Evolutionary conservation across 2,797 vertebrate genomes (phyloP), one percentile per base, ranked within the genome.

Genomic region (Thalassophryne amazonica): DNA sequence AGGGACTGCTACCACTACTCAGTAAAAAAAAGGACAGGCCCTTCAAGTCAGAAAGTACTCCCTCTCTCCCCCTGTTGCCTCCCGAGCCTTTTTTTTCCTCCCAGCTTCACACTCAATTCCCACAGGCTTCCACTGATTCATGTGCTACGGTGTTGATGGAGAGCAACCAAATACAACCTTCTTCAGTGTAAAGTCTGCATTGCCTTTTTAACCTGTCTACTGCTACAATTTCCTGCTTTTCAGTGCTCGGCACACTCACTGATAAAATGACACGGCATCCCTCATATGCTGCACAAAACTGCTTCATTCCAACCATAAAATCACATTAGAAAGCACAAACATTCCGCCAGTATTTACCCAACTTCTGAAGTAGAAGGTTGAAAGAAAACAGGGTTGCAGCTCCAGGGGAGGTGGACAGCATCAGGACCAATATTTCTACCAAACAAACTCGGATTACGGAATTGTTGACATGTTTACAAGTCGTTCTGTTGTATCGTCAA

Each of bases 101-200:
- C 39, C 61, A 52, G 64, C 60, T 76, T 77, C 66, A 64, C 67
- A 73, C 70, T 70, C 71, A 66, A 81, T 88, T 88, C 81, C 81
- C 78, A 72, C 60, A 65, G 77, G 80, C 60, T 49, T 52, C 50
- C 45, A 67, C 50, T 76, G 77, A 90, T 86, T 86, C 73, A 72
- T 78, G 68, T 38, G 69, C 66, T 71, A 69, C 49, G 55, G 63
- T 69, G 75, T 80, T 70, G 74, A 75, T 71, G 58, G 51, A 69
- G 61, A 59, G 46, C 53, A 80, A 69, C 77, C 54, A 74, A 71
- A 75, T 79, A 72, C 57, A 59, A 47, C 55, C 51, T 63, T 68
- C 69, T 50, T 54, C 57, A 50, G 43, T 56, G 67, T 43, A 49
- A 58, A 68, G 70, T 71, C 63, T 56, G 30, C 28, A 34, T 55